These are phyloP conservation scores for Vanacampus margaritifer DNA, from an alignment of 2,113 vertebrate species.

Conservation along the genomic window DNA sequence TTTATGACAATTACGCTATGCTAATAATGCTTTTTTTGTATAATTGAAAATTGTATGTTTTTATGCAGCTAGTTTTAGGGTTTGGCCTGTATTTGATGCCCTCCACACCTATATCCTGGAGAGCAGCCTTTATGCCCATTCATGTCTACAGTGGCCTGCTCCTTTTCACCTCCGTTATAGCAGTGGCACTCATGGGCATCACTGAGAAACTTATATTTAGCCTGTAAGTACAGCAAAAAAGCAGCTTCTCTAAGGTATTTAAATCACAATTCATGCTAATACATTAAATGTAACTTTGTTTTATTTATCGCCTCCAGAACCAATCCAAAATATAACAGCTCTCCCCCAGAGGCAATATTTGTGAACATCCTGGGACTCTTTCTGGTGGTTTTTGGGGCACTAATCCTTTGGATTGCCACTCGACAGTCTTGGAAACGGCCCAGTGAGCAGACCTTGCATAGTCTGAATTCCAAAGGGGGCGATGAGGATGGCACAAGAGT, in stretches of 20 bases:
- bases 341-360: constrained; percentile 84
- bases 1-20: neutral
- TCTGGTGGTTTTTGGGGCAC: constrained; percentile 78
- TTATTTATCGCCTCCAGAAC: constrained; percentile 43
- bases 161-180: constrained; percentile 83
- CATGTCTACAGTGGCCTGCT: constrained; percentile 85
- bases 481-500: constrained; percentile 53
- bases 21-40: neutral
- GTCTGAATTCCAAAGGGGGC: constrained; percentile 45
- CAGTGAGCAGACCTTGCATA: constrained; percentile 59
- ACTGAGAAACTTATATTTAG: constrained; percentile 92
- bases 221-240: constrained; percentile 79
- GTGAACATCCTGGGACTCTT: constrained; percentile 86
- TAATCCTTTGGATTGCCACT: constrained; percentile 88
- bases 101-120: constrained; percentile 75
- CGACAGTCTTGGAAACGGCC: constrained; percentile 88
- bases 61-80: constrained; percentile 82
- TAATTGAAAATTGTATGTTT: constrained; percentile 17
- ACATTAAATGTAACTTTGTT: neutral
- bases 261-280: neutral
- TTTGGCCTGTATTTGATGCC: constrained; percentile 84
- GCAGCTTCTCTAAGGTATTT: neutral
- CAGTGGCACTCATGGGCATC: constrained; percentile 86
- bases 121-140: constrained; percentile 80
- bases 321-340: constrained; percentile 73